phyloP scores from a whole-genome alignment of 1,140 invertebrate genomes.

The Pollicipes pollicipes region DNA sequence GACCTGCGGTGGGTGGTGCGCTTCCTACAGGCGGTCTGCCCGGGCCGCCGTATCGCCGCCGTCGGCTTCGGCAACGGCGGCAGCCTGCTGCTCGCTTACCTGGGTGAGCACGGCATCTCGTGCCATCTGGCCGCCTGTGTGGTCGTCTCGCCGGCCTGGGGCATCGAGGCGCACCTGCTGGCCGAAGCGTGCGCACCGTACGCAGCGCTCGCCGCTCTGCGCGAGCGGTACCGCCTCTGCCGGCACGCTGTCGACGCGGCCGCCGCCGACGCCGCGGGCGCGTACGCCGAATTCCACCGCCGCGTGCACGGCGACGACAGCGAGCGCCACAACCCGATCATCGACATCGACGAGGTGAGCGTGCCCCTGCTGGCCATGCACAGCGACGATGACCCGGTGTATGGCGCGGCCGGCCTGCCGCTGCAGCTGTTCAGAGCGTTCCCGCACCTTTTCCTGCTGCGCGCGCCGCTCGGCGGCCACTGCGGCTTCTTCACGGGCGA shows the following conservation, averaged over 20 bases:
- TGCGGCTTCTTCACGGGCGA: background rate
- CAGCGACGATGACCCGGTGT: constrained; percentile 5
- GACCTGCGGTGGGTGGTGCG: background rate
- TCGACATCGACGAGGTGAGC: constrained; percentile 6
- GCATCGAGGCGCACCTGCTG: background rate
- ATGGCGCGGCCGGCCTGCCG: background rate
- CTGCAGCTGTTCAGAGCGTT: background rate
- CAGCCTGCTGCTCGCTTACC: background rate
- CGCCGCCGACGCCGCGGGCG: too few species aligned
- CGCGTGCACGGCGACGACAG: background rate
- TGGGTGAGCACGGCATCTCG: background rate
- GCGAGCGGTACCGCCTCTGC: background rate
- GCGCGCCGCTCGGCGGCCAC: background rate
- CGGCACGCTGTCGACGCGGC: background rate
- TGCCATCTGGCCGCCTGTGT: background rate
- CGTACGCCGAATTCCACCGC: background rate
- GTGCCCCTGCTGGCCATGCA: constrained; percentile 8
- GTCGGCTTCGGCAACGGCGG: background rate
- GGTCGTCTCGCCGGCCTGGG: background rate
- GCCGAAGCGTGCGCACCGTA: background rate
- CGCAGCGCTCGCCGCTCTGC: background rate
- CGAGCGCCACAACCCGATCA: constrained; percentile 3
- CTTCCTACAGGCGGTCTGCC: background rate
- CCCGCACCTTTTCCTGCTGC: background rate
- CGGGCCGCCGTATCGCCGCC: background rate